Evolutionary conservation across 2,888 invertebrate genomes (phyloP), one percentile per base, ranked within the genome.

Genomic region (Dermolepida albohirtum): DNA sequence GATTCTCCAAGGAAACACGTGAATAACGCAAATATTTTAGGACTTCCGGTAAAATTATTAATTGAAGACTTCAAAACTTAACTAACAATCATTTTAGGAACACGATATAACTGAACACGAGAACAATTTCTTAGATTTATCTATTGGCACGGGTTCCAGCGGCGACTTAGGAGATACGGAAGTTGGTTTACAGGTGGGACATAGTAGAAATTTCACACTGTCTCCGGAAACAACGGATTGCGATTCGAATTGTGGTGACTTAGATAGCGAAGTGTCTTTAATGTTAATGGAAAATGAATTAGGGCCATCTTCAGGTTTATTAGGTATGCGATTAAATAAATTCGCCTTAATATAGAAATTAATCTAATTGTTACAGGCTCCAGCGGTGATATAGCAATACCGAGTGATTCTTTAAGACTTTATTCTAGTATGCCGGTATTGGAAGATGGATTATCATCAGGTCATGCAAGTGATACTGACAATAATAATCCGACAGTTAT

Each of bases 151-250:
- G 14, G 88, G 87, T 51, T 87, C 87, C 63, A 88, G 89, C 76
- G 88, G 89, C 71, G 89, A 89, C 79, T 83, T 89, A 55, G 89
- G 88, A n/a, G 89, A 89, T 76, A 87, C 87, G 1, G 88, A 88
- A 78, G 87, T 88, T 12, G 88, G 88, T 27, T 79, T 88, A 59
- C 87, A 88, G 81, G 89, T 89, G 55, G 89, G 90, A 50, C 90
- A 91, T 79, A 91, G 92, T 75, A 88, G 93, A 52, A 94, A 94
- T 81, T 95, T 95, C 83, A 94, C 95, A 22, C 88, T 96, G 69
- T 96, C 96, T 44, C 95, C 96, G 5, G 96, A 96, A 85, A 94
- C 94, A 70, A 96, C 95, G 68, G 96, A 96, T 84, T 95, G 94
- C 81, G 96, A 95, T 84, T 94, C 94, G 72, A 93, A 93, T 81